These are phyloP conservation scores for Philereme vetulata DNA, from an alignment of 2,888 invertebrate species.

Conservation along the genomic window DNA sequence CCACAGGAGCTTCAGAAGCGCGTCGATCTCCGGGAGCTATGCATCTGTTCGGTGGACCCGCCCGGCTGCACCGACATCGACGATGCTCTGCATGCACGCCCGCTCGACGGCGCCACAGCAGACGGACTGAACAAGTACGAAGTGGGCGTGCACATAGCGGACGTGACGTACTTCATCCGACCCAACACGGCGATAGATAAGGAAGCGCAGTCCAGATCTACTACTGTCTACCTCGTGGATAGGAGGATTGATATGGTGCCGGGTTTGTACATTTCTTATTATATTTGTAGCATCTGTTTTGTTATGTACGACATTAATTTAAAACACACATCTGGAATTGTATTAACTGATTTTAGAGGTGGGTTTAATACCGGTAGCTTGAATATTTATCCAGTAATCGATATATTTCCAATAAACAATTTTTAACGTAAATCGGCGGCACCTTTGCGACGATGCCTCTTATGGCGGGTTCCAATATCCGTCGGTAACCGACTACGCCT, in stretches of 20 bases:
- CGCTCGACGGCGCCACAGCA: slow-evolving; percentile 83
- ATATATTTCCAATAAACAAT: too few relatives aligned
- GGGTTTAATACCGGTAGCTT: too few relatives aligned
- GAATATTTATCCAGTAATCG: too few relatives aligned
- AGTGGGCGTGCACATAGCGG: slow-evolving; percentile 99
- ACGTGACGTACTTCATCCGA: slow-evolving; percentile 98
- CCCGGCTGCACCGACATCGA: slow-evolving; percentile 99
- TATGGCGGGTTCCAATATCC: too few relatives aligned
- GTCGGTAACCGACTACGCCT: too few relatives aligned
- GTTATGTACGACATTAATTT: too few relatives aligned
- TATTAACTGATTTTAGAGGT: too few relatives aligned
- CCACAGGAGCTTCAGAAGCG: slow-evolving; percentile 89
- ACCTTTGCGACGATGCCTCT: too few relatives aligned
- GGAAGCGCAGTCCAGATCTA: slow-evolving; percentile 96
- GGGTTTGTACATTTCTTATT: slow-evolving; percentile 49
- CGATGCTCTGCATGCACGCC: slow-evolving; percentile 96
- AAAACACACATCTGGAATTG: too few relatives aligned
- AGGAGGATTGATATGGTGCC: slow-evolving; percentile 95
- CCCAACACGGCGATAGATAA: slow-evolving; percentile 96
- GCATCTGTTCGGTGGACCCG: slow-evolving; percentile 98
- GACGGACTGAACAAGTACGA: slow-evolving; percentile 65
- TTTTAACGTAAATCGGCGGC: too few relatives aligned
- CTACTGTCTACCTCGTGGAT: slow-evolving; percentile 98
- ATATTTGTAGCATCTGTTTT: too few relatives aligned
- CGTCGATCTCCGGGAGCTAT: slow-evolving; percentile 92